Base-by-base conservation (phyloP, 2,113 vertebrate genomes). In the Fulica atra region DNA sequence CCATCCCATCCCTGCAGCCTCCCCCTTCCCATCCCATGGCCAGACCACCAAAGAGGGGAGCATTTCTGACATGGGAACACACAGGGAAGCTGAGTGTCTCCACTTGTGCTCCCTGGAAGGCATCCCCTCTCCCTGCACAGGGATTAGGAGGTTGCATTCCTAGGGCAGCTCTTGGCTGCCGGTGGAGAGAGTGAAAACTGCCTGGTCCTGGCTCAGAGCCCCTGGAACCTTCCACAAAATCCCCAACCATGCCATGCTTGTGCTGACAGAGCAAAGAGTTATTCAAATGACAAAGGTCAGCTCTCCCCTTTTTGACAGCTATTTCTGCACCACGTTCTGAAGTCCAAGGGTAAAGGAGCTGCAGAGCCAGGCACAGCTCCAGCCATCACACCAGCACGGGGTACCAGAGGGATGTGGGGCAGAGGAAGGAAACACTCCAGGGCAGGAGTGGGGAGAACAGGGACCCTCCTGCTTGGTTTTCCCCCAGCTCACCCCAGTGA, bases 221-320 rank as follows among this genome's bases (percentile, higher is more conserved):
- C 2, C 63, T 88, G 81, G 72, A 89, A 83, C 56, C 74, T 88
- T 92, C 60, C 73, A 51, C 86, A 69, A 71, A 81, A 74, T 26
- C 72, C 93, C 57, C 77, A 80, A 64, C 74, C 65, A 81, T 2
- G 4, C 16, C 14, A 16, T 14, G 31, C 86, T 91, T 46, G 38
- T 4, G 65, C 93, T 96, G 95, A 89, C 57, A 59, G 15, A 84
- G 88, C 90, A 93, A 94, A 94, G 73, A 76, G 66, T 71, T 88
- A 56, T 71, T 93, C 83, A 95, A 93, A 92, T 79, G 88, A 19
- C 95, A 96, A 96, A 97, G 96, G 93, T 95, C 92, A 63, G 38
- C 44, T 83, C 74, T 88, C 77, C 68, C 56, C 82, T 88, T 77
- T 89, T 53, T 84, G 64, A 90, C 60, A 64, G 82, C 88, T 96